Base-by-base conservation (phyloP, 2,888 invertebrate species). In the Actias luna region DNA sequence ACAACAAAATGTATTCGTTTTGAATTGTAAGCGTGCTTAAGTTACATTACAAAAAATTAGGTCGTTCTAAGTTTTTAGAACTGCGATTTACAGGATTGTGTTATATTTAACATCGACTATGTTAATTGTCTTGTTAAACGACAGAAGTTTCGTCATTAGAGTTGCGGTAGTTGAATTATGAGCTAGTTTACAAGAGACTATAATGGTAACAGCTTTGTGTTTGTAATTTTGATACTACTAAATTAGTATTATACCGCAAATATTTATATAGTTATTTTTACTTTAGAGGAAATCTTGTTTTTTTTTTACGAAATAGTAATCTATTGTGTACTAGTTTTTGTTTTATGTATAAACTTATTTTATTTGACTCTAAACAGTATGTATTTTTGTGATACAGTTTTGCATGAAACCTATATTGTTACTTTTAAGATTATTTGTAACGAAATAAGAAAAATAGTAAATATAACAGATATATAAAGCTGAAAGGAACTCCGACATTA, bases 91-190 rank as follows among this genome's bases (percentile, higher is more conserved):
- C 46, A 25, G 46, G 12, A 25, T 12, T 10, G 12, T 25, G 14
- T 50, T 50, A 50, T 25, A 50, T 50, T 50, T 60, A 25, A 52
- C 55, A 46, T 31, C 27, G 29, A 63, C 63, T 58, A 63, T 70
- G 75, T 83, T 88, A 88, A 88, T 88, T 85, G 81, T 84, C 76
- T 78, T 72, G 78, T 74, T 82, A 85, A 78, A 84, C 76, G 79
- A 83, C 76, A 77, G 82, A 82, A 87, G 80, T 87, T 84, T 78
- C 64, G 70, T 71, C 62, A 70, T 68, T 61, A 76, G 78, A 77
- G 70, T 75, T 62, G 67, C 64, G 64, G 69, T 65, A 63, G 64
- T 69, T 64, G 69, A 75, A 66, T 77, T 69, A 62, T 68, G 82
- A 84, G 78, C 84, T 84, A 80, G 70, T 69, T 70, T 67, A 73